These are phyloP conservation scores for Elegia similella DNA, from an alignment of 2,888 invertebrate species.

Conservation along the genomic window DNA sequence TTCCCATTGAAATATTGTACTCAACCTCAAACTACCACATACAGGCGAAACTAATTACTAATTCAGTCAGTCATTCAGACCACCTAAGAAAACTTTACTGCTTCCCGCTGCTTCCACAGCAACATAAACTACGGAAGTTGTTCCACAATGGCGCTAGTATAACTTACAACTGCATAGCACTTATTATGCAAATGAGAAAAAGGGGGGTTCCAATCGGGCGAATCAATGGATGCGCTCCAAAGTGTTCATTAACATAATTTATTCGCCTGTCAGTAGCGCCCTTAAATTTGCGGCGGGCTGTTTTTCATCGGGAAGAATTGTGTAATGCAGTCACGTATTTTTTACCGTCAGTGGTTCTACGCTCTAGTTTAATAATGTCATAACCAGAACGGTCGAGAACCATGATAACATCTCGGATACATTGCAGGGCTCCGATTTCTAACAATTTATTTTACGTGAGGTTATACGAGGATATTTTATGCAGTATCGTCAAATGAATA, in stretches of 20 bases:
- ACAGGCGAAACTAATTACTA: background rate
- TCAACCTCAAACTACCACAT: no score
- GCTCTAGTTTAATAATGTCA: slow-evolving; percentile 75
- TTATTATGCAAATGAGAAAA: slow-evolving; percentile 74
- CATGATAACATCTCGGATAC: slow-evolving; percentile 66
- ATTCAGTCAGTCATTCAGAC: background rate
- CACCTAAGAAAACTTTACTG: background rate
- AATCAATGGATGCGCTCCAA: slow-evolving; percentile 75
- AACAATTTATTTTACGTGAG: slow-evolving; percentile 66
- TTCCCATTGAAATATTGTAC: no score
- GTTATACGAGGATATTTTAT: slow-evolving; percentile 57
- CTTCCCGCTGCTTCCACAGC: background rate
- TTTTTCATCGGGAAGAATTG: slow-evolving; percentile 69
- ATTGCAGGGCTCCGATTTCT: slow-evolving; percentile 56
- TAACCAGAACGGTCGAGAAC: slow-evolving; percentile 57
- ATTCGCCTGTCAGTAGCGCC: slow-evolving; percentile 76
- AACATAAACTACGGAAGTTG: background rate
- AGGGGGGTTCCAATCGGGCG: slow-evolving; percentile 55
- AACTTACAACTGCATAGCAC: slow-evolving; percentile 36
- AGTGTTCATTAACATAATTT: slow-evolving; percentile 79
- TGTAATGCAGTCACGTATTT: slow-evolving; percentile 77
- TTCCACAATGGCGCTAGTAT: slow-evolving; percentile 21
- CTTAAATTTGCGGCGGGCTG: slow-evolving; percentile 73
- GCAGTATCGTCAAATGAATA: slow-evolving; percentile 53
- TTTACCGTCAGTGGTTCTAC: slow-evolving; percentile 60